phyloP scores from a whole-genome alignment of 2,797 vertebrate genomes.

The Heteromormyrus szaboi region DNA sequence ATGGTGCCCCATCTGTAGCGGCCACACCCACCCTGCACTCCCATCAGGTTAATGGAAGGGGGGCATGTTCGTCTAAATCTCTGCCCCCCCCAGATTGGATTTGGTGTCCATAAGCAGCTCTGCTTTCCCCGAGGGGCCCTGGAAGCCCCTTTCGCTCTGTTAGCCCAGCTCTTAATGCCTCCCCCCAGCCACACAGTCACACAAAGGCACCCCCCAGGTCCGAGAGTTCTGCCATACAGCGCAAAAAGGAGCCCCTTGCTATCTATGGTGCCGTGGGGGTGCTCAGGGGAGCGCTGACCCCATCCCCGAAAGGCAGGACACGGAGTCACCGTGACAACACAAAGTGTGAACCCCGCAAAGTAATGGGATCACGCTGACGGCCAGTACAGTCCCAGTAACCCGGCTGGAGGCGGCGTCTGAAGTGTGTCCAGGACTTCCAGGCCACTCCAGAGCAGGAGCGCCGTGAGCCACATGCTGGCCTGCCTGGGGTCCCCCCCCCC shows the following conservation, averaged over 20 bases:
- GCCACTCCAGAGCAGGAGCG: background rate
- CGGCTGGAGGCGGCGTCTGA: background rate
- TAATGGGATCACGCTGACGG: background rate
- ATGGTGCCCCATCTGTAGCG: background rate
- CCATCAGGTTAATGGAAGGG: conserved; percentile 5
- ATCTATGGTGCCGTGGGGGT: background rate
- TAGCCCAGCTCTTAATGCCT: background rate
- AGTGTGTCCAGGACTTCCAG: background rate
- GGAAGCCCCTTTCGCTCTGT: background rate
- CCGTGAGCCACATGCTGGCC: background rate
- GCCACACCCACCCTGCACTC: background rate
- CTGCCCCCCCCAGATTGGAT: background rate
- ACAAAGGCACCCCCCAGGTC: background rate
- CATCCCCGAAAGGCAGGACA: background rate
- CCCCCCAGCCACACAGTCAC: background rate
- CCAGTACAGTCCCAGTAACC: background rate
- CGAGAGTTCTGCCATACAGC: background rate
- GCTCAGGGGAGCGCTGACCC: background rate
- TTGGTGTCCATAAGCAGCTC: background rate
- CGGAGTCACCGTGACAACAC: background rate
- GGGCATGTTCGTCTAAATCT: background rate
- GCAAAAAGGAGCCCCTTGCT: background rate
- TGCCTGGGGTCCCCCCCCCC: background rate
- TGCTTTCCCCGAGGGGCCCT: background rate
- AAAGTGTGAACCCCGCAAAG: background rate